Evolutionary conservation across 2,113 vertebrate species (phyloP).

Genomic region (Tragelaphus imberbis): DNA sequence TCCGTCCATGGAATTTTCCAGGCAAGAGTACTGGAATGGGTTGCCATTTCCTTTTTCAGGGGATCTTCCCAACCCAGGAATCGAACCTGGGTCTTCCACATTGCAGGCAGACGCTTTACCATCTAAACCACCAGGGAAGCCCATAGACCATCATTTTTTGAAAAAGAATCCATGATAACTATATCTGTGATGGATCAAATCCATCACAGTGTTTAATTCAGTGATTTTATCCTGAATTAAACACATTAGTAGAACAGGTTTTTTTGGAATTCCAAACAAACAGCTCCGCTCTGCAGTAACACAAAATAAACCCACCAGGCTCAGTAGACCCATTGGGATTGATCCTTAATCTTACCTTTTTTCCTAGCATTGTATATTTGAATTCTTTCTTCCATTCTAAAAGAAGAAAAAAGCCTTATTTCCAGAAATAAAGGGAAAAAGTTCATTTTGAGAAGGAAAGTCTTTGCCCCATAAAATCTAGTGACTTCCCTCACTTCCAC

Average conservation of each 20-base stretch:
- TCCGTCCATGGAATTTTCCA: not conserved
- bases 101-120: not conserved
- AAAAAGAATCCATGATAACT: not conserved
- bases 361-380: not conserved
- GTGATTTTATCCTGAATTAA: not conserved
- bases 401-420: not conserved
- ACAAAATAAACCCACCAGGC: not conserved
- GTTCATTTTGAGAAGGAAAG: not conserved
- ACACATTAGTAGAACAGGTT: not conserved
- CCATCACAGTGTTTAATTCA: too few relatives aligned
- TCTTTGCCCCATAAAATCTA: not conserved
- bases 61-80: not conserved
- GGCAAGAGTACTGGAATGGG: not conserved
- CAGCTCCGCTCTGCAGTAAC: not conserved
- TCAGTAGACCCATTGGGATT: not conserved
- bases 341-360: not conserved
- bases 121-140: not conserved
- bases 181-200: not conserved
- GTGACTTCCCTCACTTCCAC: not conserved
- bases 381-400: not conserved
- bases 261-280: not conserved
- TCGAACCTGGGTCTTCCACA: not conserved
- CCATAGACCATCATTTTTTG: not conserved
- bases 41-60: not conserved
- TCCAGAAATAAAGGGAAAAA: not conserved